A percentile compares a stretch with the other conserved stretches of the same genome.
Conservation (phyloP, 2,113 vertebrate species). For the Oryzias curvinotus region DNA sequence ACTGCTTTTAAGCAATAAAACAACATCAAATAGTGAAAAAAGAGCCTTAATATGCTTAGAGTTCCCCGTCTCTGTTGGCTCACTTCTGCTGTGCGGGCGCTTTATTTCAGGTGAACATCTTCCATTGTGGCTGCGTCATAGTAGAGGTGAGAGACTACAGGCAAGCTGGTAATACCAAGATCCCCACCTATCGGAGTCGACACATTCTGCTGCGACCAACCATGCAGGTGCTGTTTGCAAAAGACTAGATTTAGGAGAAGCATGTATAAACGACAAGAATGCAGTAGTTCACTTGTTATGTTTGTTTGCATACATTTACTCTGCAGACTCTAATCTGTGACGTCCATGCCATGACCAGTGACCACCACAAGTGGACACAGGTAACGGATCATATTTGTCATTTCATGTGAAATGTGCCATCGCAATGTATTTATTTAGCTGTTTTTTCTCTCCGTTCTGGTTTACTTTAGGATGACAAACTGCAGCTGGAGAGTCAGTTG, state of each 20-base stretch:
- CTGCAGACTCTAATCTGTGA: constrained; percentile 95
- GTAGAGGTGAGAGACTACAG: constrained; percentile 96
- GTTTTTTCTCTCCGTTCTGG: constrained; percentile 15
- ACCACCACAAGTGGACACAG: constrained; percentile 99
- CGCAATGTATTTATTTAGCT: too few relatives aligned
- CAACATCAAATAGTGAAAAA: too few relatives aligned
- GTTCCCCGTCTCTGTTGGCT: too few relatives aligned
- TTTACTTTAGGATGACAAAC: constrained; percentile 89
- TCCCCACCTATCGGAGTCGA: constrained; percentile 91
- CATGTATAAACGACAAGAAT: too few relatives aligned
- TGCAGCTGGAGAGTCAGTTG: constrained; percentile 95
- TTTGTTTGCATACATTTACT: constrained; percentile 14
- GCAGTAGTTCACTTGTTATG: not conserved
- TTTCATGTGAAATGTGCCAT: too few relatives aligned
- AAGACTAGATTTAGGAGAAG: not conserved
- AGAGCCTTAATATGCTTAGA: too few relatives aligned
- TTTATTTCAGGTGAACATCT: constrained; percentile 92
- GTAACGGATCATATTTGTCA: constrained; percentile 63
- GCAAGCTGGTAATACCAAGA: constrained; percentile 92
- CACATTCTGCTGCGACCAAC: constrained; percentile 94
- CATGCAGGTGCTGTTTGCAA: constrained; percentile 85
- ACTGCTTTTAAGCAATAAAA: too few relatives aligned
- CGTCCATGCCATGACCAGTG: constrained; percentile 97
- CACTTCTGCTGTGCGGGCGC: not conserved
- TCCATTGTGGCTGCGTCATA: constrained; percentile 97